These are phyloP conservation scores for Rhinoderma darwinii DNA, from an alignment of 2,113 vertebrate species.

Conservation along the genomic window DNA sequence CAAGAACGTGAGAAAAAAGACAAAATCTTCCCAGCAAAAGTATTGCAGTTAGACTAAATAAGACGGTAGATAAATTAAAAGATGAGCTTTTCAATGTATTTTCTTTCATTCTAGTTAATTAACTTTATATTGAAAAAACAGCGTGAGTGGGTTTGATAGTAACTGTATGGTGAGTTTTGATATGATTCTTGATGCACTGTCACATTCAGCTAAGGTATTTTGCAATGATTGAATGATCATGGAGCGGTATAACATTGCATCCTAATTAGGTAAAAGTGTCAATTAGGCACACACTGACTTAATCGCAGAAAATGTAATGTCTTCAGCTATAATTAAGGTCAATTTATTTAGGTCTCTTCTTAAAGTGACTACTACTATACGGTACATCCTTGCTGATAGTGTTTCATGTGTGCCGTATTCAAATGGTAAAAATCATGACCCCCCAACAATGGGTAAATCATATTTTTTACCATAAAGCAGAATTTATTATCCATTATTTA, in stretches of 20 bases:
- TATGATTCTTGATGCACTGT: slow-evolving; percentile 29
- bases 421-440: background rate
- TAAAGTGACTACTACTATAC: background rate
- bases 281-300: slow-evolving; percentile 37
- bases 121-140: slow-evolving; percentile 23
- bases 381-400: background rate
- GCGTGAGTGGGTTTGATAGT: slow-evolving; percentile 31
- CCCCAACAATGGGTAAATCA: background rate
- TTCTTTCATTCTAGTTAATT: slow-evolving; percentile 39
- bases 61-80: slow-evolving; percentile 24
- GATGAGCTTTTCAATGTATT: background rate
- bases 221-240: slow-evolving; percentile 40
- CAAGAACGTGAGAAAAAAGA: background rate
- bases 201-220: slow-evolving; percentile 29
- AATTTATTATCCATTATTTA: background rate
- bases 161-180: slow-evolving; percentile 7
- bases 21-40: background rate
- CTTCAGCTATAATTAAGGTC: slow-evolving; percentile 49
- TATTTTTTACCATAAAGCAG: background rate
- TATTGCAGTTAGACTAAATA: slow-evolving; percentile 22
- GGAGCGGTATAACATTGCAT: slow-evolving; percentile 42
- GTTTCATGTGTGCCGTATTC: background rate
- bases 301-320: slow-evolving; percentile 24
- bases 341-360: slow-evolving; percentile 19
- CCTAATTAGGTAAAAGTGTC: slow-evolving; percentile 49